Percentiles rank a stretch among this genome's conserved stretches.
Conservation (phyloP, 1,140 invertebrate species). For the Choristoneura fumiferana region DNA sequence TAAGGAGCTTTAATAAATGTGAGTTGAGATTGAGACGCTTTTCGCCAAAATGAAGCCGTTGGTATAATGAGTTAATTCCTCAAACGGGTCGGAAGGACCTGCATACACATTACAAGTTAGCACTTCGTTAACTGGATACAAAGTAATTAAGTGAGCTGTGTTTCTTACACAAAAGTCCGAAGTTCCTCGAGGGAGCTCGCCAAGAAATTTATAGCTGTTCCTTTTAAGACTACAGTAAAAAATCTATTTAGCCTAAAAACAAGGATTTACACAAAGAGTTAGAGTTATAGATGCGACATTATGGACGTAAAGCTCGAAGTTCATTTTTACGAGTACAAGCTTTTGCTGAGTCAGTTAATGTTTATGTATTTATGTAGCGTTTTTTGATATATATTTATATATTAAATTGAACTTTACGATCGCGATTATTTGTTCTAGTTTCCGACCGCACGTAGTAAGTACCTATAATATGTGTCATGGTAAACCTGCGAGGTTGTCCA, state of each 20-base stretch:
- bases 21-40: too few relatives aligned
- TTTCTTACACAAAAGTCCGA: slow-evolving; percentile 44
- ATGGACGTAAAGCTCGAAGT: not conserved
- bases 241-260: slow-evolving; percentile 41
- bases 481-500: slow-evolving; percentile 27
- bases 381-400: too few relatives aligned
- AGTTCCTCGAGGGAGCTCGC: slow-evolving; percentile 32
- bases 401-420: not conserved
- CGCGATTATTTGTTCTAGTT: slow-evolving; percentile 19
- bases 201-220: slow-evolving; percentile 46
- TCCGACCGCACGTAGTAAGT: slow-evolving; percentile 43
- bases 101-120: slow-evolving; percentile 52
- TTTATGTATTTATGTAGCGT: too few relatives aligned
- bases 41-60: not conserved
- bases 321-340: too few relatives aligned
- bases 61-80: slow-evolving; percentile 41
- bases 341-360: too few relatives aligned
- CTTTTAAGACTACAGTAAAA: slow-evolving; percentile 40
- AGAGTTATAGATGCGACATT: slow-evolving; percentile 15
- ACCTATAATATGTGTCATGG: slow-evolving; percentile 62
- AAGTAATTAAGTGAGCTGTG: slow-evolving; percentile 59
- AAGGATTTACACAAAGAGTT: slow-evolving; percentile 9
- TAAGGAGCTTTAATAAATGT: too few relatives aligned
- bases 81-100: slow-evolving; percentile 34
- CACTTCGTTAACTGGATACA: slow-evolving; percentile 55